Percentiles rank a stretch among this genome's conserved stretches.
These are phyloP conservation scores for Geodia barretti DNA, from an alignment of 37 sponge, comb jelly and placozoan genomes.

Conservation along the genomic window DNA sequence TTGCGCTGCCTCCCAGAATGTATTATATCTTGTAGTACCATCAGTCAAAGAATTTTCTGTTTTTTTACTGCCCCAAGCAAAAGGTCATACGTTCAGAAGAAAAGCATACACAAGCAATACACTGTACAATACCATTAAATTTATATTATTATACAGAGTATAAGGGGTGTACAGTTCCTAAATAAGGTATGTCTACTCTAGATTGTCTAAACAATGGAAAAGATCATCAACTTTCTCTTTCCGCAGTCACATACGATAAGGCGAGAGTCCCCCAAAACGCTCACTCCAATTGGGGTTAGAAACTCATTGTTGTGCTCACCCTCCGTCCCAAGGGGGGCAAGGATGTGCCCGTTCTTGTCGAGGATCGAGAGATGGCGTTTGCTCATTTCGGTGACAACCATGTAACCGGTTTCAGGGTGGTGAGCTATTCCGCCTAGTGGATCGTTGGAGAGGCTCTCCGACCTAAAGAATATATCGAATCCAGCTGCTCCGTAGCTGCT, in stretches of 20 bases:
- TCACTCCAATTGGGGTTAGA: not conserved
- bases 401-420: not conserved
- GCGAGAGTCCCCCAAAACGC: not conserved
- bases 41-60: too few species aligned
- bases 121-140: too few species aligned
- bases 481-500: not conserved
- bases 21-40: too few species aligned
- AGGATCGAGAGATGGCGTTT: slow-evolving; percentile 7
- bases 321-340: not conserved
- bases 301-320: not conserved
- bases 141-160: not conserved
- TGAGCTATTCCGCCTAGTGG: slow-evolving; percentile 15
- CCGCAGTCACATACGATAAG: slow-evolving; percentile 5
- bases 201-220: not conserved
- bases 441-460: not conserved
- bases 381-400: slow-evolving; percentile 10
- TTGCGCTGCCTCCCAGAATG: too few species aligned
- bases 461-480: not conserved
- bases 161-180: too few species aligned
- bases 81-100: not conserved
- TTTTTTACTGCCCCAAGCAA: not conserved
- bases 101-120: too few species aligned
- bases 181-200: too few species aligned
- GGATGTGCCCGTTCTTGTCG: not conserved
- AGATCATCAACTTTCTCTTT: not conserved